Evolutionary conservation across 2,113 vertebrate genomes (phyloP).

Genomic region (Microcebus tavaratra): DNA sequence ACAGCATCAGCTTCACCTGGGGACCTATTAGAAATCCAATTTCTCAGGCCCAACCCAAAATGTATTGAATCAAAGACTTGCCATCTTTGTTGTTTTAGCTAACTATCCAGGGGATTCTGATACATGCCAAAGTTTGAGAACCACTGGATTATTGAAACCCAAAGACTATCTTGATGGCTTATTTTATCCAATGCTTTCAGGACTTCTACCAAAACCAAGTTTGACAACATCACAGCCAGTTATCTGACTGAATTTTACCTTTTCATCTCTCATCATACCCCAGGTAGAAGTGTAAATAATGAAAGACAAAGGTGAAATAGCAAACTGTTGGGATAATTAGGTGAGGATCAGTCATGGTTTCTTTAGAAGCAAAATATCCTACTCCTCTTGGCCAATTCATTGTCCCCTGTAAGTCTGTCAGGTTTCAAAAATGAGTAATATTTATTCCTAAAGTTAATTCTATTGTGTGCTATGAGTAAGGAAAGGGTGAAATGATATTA

Average conservation of each 20-base stretch:
- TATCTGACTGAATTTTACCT: not conserved
- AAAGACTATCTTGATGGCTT: slow-evolving; percentile 12
- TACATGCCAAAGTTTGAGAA: slow-evolving; percentile 21
- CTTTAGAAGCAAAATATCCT: not conserved
- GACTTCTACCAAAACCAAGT: not conserved
- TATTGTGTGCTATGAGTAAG: not conserved
- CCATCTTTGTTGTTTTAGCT: not conserved
- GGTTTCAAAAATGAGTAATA: slow-evolving; percentile 49
- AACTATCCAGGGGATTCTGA: not conserved
- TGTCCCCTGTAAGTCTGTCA: slow-evolving; percentile 12
- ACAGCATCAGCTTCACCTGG: not conserved
- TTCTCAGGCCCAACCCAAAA: not conserved
- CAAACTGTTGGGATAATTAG: not conserved
- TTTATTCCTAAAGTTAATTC: not conserved
- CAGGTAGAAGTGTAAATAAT: not conserved
- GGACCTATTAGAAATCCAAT: not conserved
- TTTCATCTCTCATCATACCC: not conserved
- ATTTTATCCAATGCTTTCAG: not conserved
- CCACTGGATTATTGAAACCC: slow-evolving; percentile 49
- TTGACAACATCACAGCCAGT: not conserved
- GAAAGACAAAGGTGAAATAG: not conserved
- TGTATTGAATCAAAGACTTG: not conserved
- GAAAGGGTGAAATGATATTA: not conserved
- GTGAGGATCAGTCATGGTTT: not conserved
- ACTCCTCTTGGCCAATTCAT: not conserved